Evolutionary conservation across 2,113 vertebrate genomes (phyloP).

Genomic region (Laticauda colubrina): DNA sequence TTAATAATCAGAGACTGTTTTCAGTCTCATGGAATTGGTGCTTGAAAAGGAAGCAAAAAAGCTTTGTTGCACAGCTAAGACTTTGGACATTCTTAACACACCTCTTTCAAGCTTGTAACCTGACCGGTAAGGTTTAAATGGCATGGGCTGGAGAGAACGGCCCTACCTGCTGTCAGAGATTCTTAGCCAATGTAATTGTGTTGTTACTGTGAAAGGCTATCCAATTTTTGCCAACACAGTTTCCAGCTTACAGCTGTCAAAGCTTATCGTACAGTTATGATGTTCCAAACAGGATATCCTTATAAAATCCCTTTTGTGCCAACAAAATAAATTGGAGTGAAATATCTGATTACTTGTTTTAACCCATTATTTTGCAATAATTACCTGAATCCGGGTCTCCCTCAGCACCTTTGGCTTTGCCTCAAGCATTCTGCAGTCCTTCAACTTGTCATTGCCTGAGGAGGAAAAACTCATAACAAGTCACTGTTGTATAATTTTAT

Average conservation of each 20-base stretch:
- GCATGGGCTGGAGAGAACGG: not conserved
- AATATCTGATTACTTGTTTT: not conserved
- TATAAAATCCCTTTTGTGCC: slow-evolving; percentile 15
- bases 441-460: slow-evolving; percentile 47
- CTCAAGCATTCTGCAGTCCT: slow-evolving; percentile 41
- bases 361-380: slow-evolving; percentile 45
- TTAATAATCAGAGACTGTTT: slow-evolving; percentile 52
- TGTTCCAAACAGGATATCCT: slow-evolving; percentile 42
- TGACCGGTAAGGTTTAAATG: not conserved
- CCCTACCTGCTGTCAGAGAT: slow-evolving; percentile 15
- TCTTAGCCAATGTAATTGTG: slow-evolving; percentile 56
- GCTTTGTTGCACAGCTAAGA: slow-evolving; percentile 46
- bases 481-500: slow-evolving; percentile 48
- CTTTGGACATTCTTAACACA: slow-evolving; percentile 46
- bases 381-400: slow-evolving; percentile 59
- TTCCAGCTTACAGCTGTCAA: slow-evolving; percentile 23
- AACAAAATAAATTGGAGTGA: not conserved
- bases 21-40: slow-evolving; percentile 46
- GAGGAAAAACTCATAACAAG: slow-evolving; percentile 45
- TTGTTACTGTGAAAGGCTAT: slow-evolving; percentile 26
- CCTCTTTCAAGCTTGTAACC: slow-evolving; percentile 45
- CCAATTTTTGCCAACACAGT: slow-evolving; percentile 22
- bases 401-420: slow-evolving; percentile 41
- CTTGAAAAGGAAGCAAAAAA: slow-evolving; percentile 42
- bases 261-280: slow-evolving; percentile 36